These are phyloP conservation scores for Hapalemur alaotrensis DNA, from an alignment of 2,797 vertebrate species.

Conservation along the genomic window DNA sequence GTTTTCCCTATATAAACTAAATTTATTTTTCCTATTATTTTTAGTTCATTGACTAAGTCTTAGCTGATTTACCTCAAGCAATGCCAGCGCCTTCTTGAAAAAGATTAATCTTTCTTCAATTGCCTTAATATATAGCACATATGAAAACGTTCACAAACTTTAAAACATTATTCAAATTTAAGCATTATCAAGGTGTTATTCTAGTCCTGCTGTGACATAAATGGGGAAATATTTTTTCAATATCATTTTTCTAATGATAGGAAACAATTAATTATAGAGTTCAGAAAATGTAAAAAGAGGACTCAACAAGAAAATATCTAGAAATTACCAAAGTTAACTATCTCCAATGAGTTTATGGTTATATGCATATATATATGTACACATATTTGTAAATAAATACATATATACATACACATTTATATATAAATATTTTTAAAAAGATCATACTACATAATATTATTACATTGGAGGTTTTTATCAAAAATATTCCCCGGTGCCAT, in stretches of 20 bases:
- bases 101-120: neutral
- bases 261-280: neutral
- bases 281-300: neutral
- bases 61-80: neutral
- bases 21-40: neutral
- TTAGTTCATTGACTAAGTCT: neutral
- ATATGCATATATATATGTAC: neutral
- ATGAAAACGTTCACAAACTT: neutral
- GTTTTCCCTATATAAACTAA: neutral
- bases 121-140: neutral
- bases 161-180: neutral
- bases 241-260: neutral
- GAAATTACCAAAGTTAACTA: neutral
- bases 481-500: neutral
- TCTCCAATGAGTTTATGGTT: neutral
- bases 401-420: neutral
- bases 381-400: neutral
- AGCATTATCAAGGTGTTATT: neutral
- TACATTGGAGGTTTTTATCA: neutral
- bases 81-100: neutral
- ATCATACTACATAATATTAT: neutral
- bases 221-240: neutral
- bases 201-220: neutral
- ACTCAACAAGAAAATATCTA: neutral
- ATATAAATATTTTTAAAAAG: neutral